phyloP scores from a whole-genome alignment of 2,797 vertebrate genomes.

The Picus viridis region DNA sequence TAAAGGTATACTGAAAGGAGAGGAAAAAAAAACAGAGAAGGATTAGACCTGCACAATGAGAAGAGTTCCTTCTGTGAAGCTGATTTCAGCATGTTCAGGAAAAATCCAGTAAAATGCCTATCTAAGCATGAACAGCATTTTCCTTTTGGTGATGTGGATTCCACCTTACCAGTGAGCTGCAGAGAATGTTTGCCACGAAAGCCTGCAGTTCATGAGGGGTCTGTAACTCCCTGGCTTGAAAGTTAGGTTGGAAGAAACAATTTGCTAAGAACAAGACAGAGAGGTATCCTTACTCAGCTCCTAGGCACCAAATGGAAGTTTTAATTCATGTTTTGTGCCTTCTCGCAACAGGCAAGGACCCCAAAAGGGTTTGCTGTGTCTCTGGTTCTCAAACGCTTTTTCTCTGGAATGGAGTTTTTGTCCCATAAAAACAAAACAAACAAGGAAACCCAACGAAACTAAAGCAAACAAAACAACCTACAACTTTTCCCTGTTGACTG shows the following conservation, averaged over 20 bases:
- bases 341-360: background rate
- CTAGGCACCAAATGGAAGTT: background rate
- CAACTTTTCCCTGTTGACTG: background rate
- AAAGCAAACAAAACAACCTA: background rate
- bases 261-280: background rate
- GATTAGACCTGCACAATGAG: background rate
- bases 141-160: fast-evolving
- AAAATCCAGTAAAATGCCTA: background rate
- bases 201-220: background rate
- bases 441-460: background rate
- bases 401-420: background rate
- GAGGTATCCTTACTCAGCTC: background rate
- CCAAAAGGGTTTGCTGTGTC: background rate
- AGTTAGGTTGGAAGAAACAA: background rate
- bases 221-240: background rate
- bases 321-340: background rate
- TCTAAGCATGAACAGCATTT: background rate
- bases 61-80: background rate
- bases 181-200: fast-evolving
- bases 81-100: background rate
- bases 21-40: background rate
- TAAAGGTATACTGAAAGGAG: background rate
- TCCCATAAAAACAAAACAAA: background rate
- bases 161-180: background rate
- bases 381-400: background rate